These are phyloP conservation scores for Alloplasta piceator DNA, from an alignment of 2,888 invertebrate species.

Conservation along the genomic window DNA sequence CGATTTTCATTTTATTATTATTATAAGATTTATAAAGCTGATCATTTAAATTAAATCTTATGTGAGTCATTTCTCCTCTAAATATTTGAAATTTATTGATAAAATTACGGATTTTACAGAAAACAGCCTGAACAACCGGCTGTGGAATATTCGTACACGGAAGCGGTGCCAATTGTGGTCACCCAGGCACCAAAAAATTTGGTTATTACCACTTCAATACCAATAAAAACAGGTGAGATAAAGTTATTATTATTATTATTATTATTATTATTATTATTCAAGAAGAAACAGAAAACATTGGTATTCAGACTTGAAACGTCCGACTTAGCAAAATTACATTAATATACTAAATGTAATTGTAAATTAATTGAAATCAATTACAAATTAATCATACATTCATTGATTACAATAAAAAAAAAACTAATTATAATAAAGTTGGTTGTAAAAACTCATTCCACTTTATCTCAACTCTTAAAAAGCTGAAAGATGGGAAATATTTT, in stretches of 20 bases:
- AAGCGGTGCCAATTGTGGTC: conserved; percentile 67
- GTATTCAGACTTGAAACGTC: too few species aligned
- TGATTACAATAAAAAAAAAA: background rate
- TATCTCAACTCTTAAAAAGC: background rate
- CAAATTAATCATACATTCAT: background rate
- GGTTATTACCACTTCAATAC: conserved; percentile 70
- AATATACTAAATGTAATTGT: background rate
- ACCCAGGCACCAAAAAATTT: conserved; percentile 72
- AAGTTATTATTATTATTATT: background rate
- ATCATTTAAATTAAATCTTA: too few species aligned
- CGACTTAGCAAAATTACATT: too few species aligned
- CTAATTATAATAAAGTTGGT: background rate
- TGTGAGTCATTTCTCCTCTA: too few species aligned
- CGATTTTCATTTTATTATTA: too few species aligned
- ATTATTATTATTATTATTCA: too few species aligned
- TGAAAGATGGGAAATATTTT: too few species aligned
- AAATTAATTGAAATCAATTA: too few species aligned
- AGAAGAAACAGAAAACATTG: too few species aligned
- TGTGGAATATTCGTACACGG: conserved; percentile 74
- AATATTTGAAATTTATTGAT: too few species aligned
- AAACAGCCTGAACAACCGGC: conserved; percentile 71
- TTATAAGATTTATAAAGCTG: too few species aligned
- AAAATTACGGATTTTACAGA: conserved; percentile 68
- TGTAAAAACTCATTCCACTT: background rate
- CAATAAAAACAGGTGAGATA: conserved; percentile 73